Percentiles rank a stretch among this genome's conserved stretches.
These are phyloP conservation scores for Lasioglossum vierecki DNA, from an alignment of 2,888 invertebrate species.

Conservation along the genomic window DNA sequence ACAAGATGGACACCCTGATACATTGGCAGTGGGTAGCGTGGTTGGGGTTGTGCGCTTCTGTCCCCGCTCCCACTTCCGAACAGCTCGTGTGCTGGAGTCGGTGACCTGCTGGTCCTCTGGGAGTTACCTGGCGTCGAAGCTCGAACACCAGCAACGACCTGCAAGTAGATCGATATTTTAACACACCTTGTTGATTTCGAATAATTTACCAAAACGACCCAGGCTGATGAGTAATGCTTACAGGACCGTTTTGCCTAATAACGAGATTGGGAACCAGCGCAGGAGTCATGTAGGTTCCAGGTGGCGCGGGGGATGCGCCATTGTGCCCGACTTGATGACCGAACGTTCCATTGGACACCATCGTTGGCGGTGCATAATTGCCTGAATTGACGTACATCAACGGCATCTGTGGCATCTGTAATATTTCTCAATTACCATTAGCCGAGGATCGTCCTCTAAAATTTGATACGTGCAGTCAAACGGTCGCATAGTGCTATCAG, in stretches of 20 bases:
- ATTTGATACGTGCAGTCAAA: neutral
- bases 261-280: slow-evolving; percentile 81
- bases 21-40: slow-evolving; percentile 83
- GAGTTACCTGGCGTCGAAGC: slow-evolving; percentile 81
- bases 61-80: slow-evolving; percentile 79
- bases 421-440: neutral
- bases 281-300: slow-evolving; percentile 80
- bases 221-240: slow-evolving; percentile 54
- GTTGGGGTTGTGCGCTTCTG: slow-evolving; percentile 80
- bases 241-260: slow-evolving; percentile 82
- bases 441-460: neutral
- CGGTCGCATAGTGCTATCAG: no score
- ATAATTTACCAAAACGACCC: neutral
- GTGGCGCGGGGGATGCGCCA: slow-evolving; percentile 78
- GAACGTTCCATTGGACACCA: slow-evolving; percentile 78
- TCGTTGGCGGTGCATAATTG: slow-evolving; percentile 78
- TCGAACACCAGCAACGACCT: slow-evolving; percentile 79
- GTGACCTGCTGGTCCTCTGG: slow-evolving; percentile 81
- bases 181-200: neutral
- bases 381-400: slow-evolving; percentile 82
- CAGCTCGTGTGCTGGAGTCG: slow-evolving; percentile 81
- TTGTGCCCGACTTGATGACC: slow-evolving; percentile 79
- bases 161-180: neutral
- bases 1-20: slow-evolving; percentile 83
- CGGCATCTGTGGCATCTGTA: slow-evolving; percentile 80